phyloP scores from a whole-genome alignment of 2,888 invertebrate species.

The Ligdia adustata region DNA sequence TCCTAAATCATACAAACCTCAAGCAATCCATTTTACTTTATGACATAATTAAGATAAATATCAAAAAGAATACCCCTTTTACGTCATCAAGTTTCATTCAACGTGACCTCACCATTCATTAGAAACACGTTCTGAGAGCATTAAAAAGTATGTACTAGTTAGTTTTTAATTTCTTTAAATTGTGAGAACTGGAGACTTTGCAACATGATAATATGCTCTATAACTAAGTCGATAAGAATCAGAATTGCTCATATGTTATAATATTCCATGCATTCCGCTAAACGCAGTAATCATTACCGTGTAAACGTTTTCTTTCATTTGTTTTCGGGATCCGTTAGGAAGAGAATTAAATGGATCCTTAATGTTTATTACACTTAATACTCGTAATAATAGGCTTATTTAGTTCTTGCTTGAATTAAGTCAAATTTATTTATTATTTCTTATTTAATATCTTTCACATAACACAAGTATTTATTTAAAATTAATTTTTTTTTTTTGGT shows the following conservation, averaged over 20 bases:
- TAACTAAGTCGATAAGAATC: constrained; percentile 9
- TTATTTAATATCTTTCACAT: not conserved
- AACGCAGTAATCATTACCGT: constrained; percentile 45
- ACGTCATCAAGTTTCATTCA: constrained; percentile 1
- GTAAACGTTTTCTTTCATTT: constrained; percentile 45
- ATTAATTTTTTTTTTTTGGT: too few relatives aligned
- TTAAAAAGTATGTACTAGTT: constrained; percentile 18
- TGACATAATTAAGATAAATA: not conserved
- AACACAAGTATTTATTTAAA: too few relatives aligned
- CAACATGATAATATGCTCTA: constrained; percentile 7
- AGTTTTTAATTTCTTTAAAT: constrained; percentile 42
- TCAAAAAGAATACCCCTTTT: not conserved
- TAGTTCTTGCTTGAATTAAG: too few relatives aligned
- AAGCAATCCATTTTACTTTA: not conserved
- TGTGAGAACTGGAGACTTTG: constrained; percentile 6
- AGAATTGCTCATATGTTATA: constrained; percentile 18
- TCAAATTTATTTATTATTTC: not conserved
- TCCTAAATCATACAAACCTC: not conserved
- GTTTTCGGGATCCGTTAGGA: constrained; percentile 36
- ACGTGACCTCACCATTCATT: constrained; percentile 35
- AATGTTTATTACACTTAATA: too few relatives aligned
- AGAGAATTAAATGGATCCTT: too few relatives aligned
- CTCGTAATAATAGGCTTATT: too few relatives aligned
- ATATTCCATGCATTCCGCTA: constrained; percentile 37
- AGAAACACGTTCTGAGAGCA: constrained; percentile 30